Evolutionary conservation across 2,888 invertebrate genomes (phyloP).

Genomic region (Leptopilina myrica): DNA sequence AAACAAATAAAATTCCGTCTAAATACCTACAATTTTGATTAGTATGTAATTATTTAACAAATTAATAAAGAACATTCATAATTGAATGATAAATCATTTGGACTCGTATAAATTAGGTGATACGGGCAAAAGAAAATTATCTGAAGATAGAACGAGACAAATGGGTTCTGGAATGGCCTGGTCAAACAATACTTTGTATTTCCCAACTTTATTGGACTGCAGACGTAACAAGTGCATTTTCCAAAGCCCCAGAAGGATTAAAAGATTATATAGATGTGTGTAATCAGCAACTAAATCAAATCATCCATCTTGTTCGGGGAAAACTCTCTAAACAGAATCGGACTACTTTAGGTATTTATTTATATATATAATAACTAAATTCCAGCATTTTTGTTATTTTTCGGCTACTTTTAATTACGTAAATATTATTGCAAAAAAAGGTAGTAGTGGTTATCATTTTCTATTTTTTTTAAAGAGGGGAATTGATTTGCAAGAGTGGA

Average conservation of each 20-base stretch:
- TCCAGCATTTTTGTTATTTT: too few relatives aligned
- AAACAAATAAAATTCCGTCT: too few relatives aligned
- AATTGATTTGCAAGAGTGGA: too few relatives aligned
- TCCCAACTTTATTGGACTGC: conserved; percentile 93
- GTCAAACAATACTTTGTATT: conserved; percentile 83
- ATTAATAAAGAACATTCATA: too few relatives aligned
- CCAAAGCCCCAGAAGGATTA: conserved; percentile 79
- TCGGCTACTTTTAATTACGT: too few relatives aligned
- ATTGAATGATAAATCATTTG: too few relatives aligned
- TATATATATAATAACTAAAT: neutral
- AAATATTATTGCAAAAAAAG: too few relatives aligned
- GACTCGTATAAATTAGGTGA: conserved; percentile 64
- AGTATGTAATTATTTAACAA: too few relatives aligned
- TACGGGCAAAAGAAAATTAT: conserved; percentile 77
- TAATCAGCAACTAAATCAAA: conserved; percentile 87
- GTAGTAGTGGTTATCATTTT: too few relatives aligned
- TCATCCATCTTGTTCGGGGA: conserved; percentile 92
- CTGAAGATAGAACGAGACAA: conserved; percentile 72
- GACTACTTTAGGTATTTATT: conserved; percentile 85
- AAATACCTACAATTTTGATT: too few relatives aligned
- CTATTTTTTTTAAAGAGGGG: too few relatives aligned
- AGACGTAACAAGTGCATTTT: conserved; percentile 89
- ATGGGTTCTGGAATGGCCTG: conserved; percentile 83
- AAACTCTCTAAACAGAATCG: conserved; percentile 90
- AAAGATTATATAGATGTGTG: conserved; percentile 83